Conservation (phyloP, 2,888 invertebrate species). For the Aphodius granarius region DNA sequence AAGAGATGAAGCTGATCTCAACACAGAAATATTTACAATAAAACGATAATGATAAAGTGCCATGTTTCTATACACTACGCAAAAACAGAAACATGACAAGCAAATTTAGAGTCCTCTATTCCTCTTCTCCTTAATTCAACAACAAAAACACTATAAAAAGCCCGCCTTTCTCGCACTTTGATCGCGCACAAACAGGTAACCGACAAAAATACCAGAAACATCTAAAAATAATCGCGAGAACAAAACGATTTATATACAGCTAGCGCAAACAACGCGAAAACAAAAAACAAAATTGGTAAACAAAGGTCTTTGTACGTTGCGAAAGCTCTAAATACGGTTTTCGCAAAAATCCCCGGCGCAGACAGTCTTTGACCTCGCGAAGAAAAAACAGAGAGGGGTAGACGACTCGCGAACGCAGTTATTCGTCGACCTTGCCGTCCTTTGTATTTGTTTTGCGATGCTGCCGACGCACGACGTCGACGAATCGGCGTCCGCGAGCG, state of each 20-base stretch:
- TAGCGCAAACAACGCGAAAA: too few species aligned
- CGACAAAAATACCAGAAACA: neutral
- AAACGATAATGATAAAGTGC: too few species aligned
- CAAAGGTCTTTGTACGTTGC: neutral
- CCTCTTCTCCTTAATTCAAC: too few species aligned
- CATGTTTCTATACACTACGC: too few species aligned
- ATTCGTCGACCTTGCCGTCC: neutral
- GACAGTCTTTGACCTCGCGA: neutral
- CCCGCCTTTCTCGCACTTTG: neutral
- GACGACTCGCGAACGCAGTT: neutral
- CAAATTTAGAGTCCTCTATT: too few species aligned
- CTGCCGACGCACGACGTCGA: too few species aligned
- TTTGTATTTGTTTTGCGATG: neutral
- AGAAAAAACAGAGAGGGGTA: neutral
- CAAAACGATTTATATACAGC: neutral
- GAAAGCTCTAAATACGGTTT: neutral
- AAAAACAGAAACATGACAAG: too few species aligned
- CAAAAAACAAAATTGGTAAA: too few species aligned
- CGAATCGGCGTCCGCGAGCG: too few species aligned
- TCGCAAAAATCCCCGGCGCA: neutral
- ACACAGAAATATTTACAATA: too few species aligned
- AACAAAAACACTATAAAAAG: neutral
- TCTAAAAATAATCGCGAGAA: neutral
- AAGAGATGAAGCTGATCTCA: too few species aligned
- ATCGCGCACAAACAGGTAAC: neutral